phyloP scores from a whole-genome alignment of 2,113 vertebrate genomes.

The Callaeas wilsoni region DNA sequence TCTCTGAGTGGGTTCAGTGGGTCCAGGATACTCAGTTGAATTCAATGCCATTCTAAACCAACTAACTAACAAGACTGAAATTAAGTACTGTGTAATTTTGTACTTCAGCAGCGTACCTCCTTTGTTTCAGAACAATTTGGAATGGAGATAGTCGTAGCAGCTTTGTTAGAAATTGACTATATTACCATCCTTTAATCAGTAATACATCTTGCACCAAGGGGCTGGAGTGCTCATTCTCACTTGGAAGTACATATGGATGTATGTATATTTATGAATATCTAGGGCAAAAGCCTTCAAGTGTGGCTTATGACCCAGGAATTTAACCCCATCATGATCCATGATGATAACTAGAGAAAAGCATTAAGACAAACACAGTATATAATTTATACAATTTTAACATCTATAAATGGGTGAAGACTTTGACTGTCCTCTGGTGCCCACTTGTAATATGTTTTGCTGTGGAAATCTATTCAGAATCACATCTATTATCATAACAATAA shows the following conservation, averaged over 20 bases:
- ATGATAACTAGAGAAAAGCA: not conserved
- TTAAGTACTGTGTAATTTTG: not conserved
- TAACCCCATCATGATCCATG: not conserved
- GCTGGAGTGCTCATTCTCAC: not conserved
- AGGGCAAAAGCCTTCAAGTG: not conserved
- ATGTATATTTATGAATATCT: not conserved
- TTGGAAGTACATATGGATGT: not conserved
- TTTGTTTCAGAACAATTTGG: not conserved
- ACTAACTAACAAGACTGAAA: not conserved
- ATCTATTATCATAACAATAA: not conserved
- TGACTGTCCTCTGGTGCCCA: not conserved
- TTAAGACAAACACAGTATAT: not conserved
- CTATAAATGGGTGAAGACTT: not conserved
- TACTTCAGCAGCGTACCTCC: not conserved
- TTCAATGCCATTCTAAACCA: not conserved
- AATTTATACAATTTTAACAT: not conserved
- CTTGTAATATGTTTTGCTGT: not conserved
- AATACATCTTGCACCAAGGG: not conserved
- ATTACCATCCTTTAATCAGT: not conserved
- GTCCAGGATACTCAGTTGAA: not conserved
- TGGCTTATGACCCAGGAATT: not conserved
- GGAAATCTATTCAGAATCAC: not conserved
- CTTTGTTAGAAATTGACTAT: not conserved
- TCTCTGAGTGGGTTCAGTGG: not conserved
- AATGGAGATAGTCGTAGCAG: not conserved